A percentile compares a stretch with the other conserved stretches of the same genome.
These are phyloP conservation scores for Antrozous pallidus DNA, from an alignment of 2,797 vertebrate species.

Conservation along the genomic window DNA sequence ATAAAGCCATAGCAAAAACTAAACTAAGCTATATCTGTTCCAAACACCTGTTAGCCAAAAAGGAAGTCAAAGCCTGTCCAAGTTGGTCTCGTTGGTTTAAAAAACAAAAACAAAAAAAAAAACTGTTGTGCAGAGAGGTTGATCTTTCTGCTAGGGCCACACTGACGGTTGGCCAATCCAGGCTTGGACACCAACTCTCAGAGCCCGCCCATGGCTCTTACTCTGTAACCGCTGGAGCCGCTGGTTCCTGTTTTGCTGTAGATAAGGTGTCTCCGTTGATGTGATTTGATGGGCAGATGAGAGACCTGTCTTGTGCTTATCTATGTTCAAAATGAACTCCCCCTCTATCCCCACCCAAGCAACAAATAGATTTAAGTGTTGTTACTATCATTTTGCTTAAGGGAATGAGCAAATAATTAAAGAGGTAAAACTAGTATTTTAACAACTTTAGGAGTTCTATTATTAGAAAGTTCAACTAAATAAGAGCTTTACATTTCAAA, in stretches of 20 bases:
- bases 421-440: not conserved
- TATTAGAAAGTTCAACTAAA: not conserved
- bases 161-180: no score
- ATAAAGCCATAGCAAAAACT: not conserved
- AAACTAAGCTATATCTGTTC: not conserved
- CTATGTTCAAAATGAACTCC: not conserved
- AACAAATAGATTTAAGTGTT: not conserved
- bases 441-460: not conserved
- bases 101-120: no score
- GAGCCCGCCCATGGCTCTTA: accelerated
- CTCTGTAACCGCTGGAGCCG: accelerated
- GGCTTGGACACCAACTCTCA: not conserved
- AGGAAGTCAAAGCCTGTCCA: not conserved
- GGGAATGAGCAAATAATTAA: not conserved
- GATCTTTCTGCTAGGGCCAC: not conserved
- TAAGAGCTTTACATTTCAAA: not conserved
- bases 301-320: not conserved
- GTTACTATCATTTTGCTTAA: not conserved
- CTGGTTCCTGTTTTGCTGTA: not conserved
- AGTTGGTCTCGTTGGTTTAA: not conserved
- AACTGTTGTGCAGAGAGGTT: not conserved
- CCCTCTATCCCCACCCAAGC: accelerated
- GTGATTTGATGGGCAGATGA: not conserved
- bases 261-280: accelerated
- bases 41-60: not conserved